Conservation (phyloP, 2,797 vertebrate species). For the Molossus alvarezi region DNA sequence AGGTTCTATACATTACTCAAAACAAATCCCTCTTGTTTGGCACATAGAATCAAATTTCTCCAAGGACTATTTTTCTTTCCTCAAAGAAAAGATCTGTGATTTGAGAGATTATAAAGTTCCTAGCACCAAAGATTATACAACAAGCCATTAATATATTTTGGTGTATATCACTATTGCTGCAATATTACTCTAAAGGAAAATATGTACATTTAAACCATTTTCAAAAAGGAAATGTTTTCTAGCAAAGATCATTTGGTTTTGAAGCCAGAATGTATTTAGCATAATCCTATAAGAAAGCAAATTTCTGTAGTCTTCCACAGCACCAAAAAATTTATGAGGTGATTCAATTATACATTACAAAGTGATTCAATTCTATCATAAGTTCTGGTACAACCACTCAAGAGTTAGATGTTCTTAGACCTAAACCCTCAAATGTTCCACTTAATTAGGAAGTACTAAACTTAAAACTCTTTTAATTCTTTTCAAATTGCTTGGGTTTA, state of each 20-base stretch:
- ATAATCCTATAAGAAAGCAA: neutral
- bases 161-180: conserved; percentile 46
- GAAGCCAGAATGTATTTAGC: conserved; percentile 38
- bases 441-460: conserved; percentile 33
- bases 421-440: neutral
- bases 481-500: conserved; percentile 60
- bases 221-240: conserved; percentile 38
- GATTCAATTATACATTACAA: conserved; percentile 36
- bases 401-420: conserved; percentile 10
- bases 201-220: conserved; percentile 62
- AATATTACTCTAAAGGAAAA: conserved; percentile 70
- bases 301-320: conserved; percentile 39
- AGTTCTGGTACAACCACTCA: neutral
- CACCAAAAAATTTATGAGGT: conserved; percentile 20
- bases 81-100: conserved; percentile 31
- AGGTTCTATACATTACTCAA: conserved; percentile 39
- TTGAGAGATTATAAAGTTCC: conserved; percentile 42
- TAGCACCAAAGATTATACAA: neutral
- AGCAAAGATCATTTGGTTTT: conserved; percentile 37
- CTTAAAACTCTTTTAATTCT: conserved; percentile 65
- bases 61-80: conserved; percentile 50
- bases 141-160: conserved; percentile 65
- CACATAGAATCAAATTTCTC: conserved; percentile 65
- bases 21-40: conserved; percentile 71
- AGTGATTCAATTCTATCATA: neutral